Conservation (phyloP, 2,113 vertebrate species). For the Lophius piscatorius region DNA sequence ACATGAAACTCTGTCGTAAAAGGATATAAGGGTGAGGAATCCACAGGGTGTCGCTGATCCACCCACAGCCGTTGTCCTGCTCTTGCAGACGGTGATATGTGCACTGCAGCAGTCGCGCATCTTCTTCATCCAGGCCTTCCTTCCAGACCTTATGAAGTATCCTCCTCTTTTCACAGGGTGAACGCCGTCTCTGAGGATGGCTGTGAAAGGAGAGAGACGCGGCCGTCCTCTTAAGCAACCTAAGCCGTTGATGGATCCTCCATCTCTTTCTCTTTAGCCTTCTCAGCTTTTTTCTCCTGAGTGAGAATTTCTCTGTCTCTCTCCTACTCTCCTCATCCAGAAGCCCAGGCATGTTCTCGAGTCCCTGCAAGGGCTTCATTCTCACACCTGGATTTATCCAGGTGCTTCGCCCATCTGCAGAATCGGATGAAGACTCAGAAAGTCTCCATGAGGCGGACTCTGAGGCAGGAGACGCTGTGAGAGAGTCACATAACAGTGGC, state of each 20-base stretch:
- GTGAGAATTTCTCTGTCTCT: slow-evolving; percentile 26
- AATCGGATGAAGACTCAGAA: slow-evolving; percentile 45
- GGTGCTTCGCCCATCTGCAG: neutral
- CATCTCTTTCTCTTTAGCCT: slow-evolving; percentile 80
- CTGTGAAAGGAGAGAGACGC: slow-evolving; percentile 65
- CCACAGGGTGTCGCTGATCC: slow-evolving; percentile 92
- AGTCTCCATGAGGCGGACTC: slow-evolving; percentile 40
- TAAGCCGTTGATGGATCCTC: slow-evolving; percentile 67
- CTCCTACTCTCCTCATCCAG: slow-evolving; percentile 51
- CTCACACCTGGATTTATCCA: slow-evolving; percentile 23
- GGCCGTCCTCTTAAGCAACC: slow-evolving; percentile 59
- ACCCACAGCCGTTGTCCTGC: slow-evolving; percentile 87
- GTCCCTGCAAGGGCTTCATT: slow-evolving; percentile 74
- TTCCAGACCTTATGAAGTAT: slow-evolving; percentile 93
- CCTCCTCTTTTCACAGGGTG: slow-evolving; percentile 88
- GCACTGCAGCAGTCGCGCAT: slow-evolving; percentile 87
- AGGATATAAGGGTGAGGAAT: slow-evolving; percentile 98
- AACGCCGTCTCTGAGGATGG: slow-evolving; percentile 79
- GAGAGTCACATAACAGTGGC: slow-evolving; percentile 1
- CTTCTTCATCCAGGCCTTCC: slow-evolving; percentile 92
- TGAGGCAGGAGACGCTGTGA: slow-evolving; percentile 22
- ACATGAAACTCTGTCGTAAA: slow-evolving; percentile 43
- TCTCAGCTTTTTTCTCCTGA: slow-evolving; percentile 81
- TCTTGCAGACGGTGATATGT: slow-evolving; percentile 87
- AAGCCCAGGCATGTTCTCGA: slow-evolving; percentile 88